A percentile compares a stretch with the other conserved stretches of the same genome.
Evolutionary conservation across 1,140 invertebrate species (phyloP).

Genomic region (Zaprionus tsacasi): DNA sequence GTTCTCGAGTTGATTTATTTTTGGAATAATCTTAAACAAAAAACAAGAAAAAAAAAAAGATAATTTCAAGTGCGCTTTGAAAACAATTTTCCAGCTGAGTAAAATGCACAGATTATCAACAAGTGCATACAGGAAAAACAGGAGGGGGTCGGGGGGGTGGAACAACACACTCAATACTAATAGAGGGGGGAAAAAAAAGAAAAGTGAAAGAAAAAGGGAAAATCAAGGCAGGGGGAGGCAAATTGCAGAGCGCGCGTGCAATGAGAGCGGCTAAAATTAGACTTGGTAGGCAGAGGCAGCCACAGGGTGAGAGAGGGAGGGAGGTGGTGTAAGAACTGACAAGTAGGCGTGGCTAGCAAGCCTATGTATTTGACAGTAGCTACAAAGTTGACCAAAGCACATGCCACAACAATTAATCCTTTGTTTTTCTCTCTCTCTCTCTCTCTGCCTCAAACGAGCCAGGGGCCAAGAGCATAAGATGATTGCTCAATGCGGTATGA

Average conservation of each 20-base stretch:
- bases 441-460: not conserved
- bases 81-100: constrained; percentile 33
- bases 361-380: not conserved
- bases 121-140: constrained; percentile 25
- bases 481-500: constrained; percentile 44
- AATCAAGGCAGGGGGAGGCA: not conserved
- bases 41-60: not conserved
- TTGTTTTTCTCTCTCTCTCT: constrained; percentile 58
- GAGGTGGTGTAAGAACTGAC: not conserved
- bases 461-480: constrained; percentile 44
- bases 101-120: constrained; percentile 42
- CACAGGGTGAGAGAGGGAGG: too few species aligned
- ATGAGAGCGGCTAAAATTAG: constrained; percentile 43
- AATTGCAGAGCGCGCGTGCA: constrained; percentile 19
- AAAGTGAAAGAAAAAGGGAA: constrained; percentile 15
- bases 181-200: not conserved
- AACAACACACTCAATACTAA: constrained; percentile 11
- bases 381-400: constrained; percentile 42
- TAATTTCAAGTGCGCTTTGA: constrained; percentile 14
- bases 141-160: not conserved
- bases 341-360: not conserved
- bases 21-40: not conserved
- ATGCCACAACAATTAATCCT: constrained; percentile 70
- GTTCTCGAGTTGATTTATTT: not conserved
- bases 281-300: constrained; percentile 12